Conservation (phyloP, 2,113 vertebrate species). For the Aviceda subcristata region DNA sequence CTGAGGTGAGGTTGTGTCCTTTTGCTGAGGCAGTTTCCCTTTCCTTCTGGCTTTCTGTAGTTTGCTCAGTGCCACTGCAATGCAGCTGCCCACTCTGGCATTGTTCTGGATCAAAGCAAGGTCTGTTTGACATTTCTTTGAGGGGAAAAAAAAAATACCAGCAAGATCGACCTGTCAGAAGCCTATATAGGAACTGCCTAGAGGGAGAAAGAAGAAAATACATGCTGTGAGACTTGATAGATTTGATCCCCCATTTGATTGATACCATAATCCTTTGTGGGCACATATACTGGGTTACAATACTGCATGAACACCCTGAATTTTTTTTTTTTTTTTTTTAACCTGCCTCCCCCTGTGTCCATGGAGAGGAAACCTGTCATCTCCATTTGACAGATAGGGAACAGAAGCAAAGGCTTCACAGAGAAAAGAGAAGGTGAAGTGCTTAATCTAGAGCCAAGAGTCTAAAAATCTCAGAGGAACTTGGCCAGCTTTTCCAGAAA, state of each 20-base stretch:
- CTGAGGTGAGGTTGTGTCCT: neutral
- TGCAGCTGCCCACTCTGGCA: conserved; percentile 84
- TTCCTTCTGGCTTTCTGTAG: conserved; percentile 33
- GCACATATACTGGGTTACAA: neutral
- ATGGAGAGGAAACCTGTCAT: neutral
- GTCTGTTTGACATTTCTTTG: conserved; percentile 67
- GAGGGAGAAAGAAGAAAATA: neutral
- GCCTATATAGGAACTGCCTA: neutral
- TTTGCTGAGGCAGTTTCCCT: neutral
- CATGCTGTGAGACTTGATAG: neutral
- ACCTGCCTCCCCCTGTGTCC: neutral
- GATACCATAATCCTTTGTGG: neutral
- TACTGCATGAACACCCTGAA: neutral
- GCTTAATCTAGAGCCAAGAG: neutral
- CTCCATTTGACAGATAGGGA: neutral
- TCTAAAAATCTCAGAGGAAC: neutral
- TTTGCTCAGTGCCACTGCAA: conserved; percentile 81
- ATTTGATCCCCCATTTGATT: neutral
- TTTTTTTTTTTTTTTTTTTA: neutral
- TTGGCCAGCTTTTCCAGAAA: neutral
- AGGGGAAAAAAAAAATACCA: conserved; percentile 5
- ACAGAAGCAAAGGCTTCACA: neutral
- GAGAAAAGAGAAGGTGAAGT: neutral
- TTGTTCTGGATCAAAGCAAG: conserved; percentile 89
- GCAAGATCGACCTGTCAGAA: neutral